phyloP scores from a whole-genome alignment of 1,140 invertebrate species.

The Ganaspis sp. region DNA sequence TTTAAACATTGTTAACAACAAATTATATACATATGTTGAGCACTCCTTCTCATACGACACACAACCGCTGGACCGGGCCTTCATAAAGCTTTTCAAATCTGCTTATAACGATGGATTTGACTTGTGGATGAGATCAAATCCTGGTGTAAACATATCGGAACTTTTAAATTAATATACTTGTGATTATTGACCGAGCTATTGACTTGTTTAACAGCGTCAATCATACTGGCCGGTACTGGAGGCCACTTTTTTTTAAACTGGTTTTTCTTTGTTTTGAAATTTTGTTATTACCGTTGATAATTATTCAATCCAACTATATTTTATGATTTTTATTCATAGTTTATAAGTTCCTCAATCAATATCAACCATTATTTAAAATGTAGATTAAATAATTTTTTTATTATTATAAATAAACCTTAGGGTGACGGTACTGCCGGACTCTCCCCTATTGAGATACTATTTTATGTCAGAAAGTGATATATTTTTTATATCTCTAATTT shows the following conservation, averaged over 20 bases:
- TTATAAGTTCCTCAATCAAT: neutral
- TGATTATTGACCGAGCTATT: too few relatives aligned
- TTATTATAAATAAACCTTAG: neutral
- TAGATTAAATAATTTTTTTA: neutral
- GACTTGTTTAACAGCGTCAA: neutral
- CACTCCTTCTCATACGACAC: slow-evolving; percentile 61
- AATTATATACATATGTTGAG: slow-evolving; percentile 56
- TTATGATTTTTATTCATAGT: neutral
- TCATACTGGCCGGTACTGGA: neutral
- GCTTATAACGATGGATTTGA: slow-evolving; percentile 62
- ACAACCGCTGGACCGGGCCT: slow-evolving; percentile 64
- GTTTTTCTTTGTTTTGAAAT: neutral
- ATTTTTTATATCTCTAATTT: too few relatives aligned
- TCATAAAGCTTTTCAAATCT: slow-evolving; percentile 58
- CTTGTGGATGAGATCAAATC: slow-evolving; percentile 59
- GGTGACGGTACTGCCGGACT: slow-evolving; percentile 3
- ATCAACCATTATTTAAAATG: neutral
- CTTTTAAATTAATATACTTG: neutral
- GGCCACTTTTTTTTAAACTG: neutral
- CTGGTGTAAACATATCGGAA: neutral
- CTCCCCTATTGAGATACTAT: too few relatives aligned
- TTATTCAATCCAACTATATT: neutral
- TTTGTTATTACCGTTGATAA: neutral
- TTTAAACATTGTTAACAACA: slow-evolving; percentile 50
- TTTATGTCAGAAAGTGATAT: too few relatives aligned